phyloP scores from a whole-genome alignment of 2,888 invertebrate species.

The Orthosia gothica region DNA sequence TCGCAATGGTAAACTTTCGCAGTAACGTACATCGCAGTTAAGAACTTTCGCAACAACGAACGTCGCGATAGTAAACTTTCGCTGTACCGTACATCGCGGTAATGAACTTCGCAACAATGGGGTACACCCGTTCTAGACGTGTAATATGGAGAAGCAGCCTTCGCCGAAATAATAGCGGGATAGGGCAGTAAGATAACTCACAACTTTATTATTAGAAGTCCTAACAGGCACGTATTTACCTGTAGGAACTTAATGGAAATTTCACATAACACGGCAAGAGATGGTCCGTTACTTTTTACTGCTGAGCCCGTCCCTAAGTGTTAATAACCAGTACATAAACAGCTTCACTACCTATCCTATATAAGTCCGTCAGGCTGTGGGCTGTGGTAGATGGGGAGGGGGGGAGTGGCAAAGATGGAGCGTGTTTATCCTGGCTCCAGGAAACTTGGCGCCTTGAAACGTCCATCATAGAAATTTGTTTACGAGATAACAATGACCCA shows the following conservation, averaged over 20 bases:
- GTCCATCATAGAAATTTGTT: constrained; percentile 79
- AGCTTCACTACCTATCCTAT: constrained; percentile 38
- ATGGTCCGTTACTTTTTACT: constrained; percentile 71
- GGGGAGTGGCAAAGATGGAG: constrained; percentile 63
- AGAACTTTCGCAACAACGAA: too few relatives aligned
- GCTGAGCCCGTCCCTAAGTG: constrained; percentile 59
- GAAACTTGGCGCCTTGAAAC: constrained; percentile 76
- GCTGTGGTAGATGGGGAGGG: constrained; percentile 38
- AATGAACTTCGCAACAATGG: too few relatives aligned
- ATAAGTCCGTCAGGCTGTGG: constrained; percentile 39
- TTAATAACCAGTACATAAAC: constrained; percentile 65
- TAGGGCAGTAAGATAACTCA: constrained; percentile 47
- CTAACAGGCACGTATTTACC: constrained; percentile 39
- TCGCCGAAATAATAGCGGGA: constrained; percentile 18
- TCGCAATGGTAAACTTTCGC: too few relatives aligned
- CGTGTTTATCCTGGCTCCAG: constrained; percentile 75
- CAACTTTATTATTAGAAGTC: constrained; percentile 50
- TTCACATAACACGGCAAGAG: constrained; percentile 58
- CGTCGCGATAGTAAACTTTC: too few relatives aligned
- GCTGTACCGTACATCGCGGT: too few relatives aligned
- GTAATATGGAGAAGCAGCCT: constrained; percentile 2
- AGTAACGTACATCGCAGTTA: too few relatives aligned
- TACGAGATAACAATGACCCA: constrained; percentile 73
- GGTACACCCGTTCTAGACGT: too few relatives aligned
- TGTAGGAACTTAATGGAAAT: constrained; percentile 69